Percentiles rank a stretch among this genome's conserved stretches.
Conservation (phyloP, 2,113 vertebrate species). For the Nycticebus coucang region DNA sequence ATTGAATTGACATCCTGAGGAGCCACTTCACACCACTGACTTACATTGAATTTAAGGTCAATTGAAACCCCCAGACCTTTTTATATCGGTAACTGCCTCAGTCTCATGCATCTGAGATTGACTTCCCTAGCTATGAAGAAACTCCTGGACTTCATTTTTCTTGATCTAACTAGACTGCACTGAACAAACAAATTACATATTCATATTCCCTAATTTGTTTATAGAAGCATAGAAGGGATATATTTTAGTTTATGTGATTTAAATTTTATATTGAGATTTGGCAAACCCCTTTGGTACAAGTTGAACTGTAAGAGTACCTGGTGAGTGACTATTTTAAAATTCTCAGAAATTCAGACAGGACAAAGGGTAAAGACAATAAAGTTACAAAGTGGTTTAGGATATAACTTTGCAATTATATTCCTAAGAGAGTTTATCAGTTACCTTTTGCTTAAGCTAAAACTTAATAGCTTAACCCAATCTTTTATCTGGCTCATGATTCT, state of each 20-base stretch:
- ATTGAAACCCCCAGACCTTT: background rate
- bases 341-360: background rate
- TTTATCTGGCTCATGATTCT: background rate
- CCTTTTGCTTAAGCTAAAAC: background rate
- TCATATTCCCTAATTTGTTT: conserved; percentile 1
- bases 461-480: background rate
- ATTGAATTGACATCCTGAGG: background rate
- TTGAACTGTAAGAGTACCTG: background rate
- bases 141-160: conserved; percentile 21
- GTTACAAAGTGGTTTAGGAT: background rate
- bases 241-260: conserved; percentile 15
- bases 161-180: background rate
- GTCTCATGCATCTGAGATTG: background rate
- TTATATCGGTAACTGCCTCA: background rate
- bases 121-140: background rate
- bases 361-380: conserved; percentile 4
- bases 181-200: conserved; percentile 17
- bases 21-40: background rate
- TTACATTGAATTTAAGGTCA: background rate
- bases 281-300: background rate
- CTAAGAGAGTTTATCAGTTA: background rate
- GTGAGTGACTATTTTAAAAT: background rate
- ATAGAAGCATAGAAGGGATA: background rate
- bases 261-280: conserved; percentile 22
- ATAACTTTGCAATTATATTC: background rate